Evolutionary conservation across 2,888 invertebrate genomes (phyloP).

Genomic region (Chrysolina haemoptera): DNA sequence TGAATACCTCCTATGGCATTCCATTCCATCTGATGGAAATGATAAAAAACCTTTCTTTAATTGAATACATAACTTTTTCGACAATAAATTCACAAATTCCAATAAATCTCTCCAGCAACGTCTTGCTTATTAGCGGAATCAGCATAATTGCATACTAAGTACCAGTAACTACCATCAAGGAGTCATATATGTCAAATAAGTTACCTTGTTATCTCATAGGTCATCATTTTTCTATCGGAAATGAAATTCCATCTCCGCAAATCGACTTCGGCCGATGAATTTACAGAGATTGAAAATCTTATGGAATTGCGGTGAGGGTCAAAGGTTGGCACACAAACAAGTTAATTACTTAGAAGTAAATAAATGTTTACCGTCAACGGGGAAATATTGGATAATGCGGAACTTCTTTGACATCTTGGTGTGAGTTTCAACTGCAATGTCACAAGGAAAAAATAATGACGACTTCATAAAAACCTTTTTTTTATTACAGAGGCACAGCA

Average conservation of each 20-base stretch:
- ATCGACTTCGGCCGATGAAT: background rate
- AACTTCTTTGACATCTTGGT: background rate
- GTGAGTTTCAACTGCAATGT: background rate
- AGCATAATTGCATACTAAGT: constrained; percentile 39
- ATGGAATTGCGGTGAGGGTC: constrained; percentile 5
- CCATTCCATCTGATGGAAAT: too few species aligned
- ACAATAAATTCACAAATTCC: constrained; percentile 20
- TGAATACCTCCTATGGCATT: too few species aligned
- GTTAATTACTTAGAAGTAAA: constrained; percentile 15
- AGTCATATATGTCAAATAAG: constrained; percentile 31
- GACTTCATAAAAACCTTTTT: background rate
- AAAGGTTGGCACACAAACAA: constrained; percentile 8
- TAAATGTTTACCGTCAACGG: constrained; percentile 4
- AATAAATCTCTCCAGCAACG: constrained; percentile 33
- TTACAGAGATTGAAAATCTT: constrained; percentile 22
- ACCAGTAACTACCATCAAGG: constrained; percentile 33
- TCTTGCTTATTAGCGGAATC: constrained; percentile 42
- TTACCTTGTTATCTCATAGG: constrained; percentile 31
- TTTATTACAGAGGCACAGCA: too few species aligned
- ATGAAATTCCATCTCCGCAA: constrained; percentile 1
- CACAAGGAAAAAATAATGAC: background rate
- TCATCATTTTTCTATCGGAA: background rate
- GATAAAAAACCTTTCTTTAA: background rate
- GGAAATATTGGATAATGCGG: background rate
- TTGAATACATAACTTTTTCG: constrained; percentile 7